Evolutionary conservation across 2,888 invertebrate genomes (phyloP), one percentile per base, ranked within the genome.

Genomic region (Tineola bisselliella): DNA sequence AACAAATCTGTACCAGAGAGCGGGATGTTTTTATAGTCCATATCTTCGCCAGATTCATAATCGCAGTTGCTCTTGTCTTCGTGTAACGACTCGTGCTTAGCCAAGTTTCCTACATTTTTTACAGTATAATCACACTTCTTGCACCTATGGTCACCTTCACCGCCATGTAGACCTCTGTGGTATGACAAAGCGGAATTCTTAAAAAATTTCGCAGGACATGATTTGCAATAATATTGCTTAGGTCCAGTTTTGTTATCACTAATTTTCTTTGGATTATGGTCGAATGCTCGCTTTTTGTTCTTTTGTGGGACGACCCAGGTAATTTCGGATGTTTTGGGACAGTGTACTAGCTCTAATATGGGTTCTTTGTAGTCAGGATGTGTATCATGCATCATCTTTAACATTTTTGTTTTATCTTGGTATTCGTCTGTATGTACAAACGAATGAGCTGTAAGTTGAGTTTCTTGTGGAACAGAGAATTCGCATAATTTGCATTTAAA

Each of bases 391-490:
- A 90, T 84, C 43, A 89, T 88, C 65, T 91, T 89, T 15, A 94
- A 79, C 70, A 90, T 89, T 70, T 90, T 91, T 8, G 93, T 92
- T 72, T 92, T 90, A 30, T 93, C 91, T 73, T 94, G 92, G 75
- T 95, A 95, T 69, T 93, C 93, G 56, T 90, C 89, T 0, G 92
- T 90, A 72, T 96, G 96, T 0, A 94, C 93, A 65, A 88, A 88
- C 17, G 88, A 84, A 74, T 96, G 96, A 0, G 91, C 88, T 48
- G 88, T 76, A 31, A 95, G 79, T 69, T 93, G 91, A 10, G 88
- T 88, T 65, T 92, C 91, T 66, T 93, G 91, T 0, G 90, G 83
- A 0, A 93, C 92, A 0, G 93, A 91, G 77, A 92, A 96, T 59
- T 93, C 91, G 71, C 96, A 96, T 71, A 89, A 89, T 63, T 91